Conservation (phyloP, 2,797 vertebrate species). For the Limosa lapponica region DNA sequence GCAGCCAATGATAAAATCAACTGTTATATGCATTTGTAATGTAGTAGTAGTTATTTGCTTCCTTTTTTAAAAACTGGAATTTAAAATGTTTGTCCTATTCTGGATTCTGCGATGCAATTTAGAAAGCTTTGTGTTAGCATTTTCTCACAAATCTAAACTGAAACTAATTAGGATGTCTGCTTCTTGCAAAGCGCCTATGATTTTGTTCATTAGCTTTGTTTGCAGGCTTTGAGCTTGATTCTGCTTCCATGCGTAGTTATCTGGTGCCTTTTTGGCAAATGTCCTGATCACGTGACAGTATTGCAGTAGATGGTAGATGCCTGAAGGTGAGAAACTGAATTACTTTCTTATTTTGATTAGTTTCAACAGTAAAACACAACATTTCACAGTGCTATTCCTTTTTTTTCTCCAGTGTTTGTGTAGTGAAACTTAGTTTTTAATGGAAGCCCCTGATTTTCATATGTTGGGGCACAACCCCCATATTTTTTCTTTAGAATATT, state of each 20-base stretch:
- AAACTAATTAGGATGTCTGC: not conserved
- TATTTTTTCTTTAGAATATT: not conserved
- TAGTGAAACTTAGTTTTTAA: not conserved
- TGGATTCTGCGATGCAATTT: not conserved
- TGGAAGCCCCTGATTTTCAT: not conserved
- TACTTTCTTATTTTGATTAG: not conserved
- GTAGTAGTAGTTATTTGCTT: not conserved
- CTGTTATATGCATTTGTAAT: not conserved
- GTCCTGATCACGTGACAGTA: not conserved
- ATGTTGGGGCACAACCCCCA: accelerated
- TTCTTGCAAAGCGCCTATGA: not conserved
- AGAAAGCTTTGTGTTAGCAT: not conserved
- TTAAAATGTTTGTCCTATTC: not conserved
- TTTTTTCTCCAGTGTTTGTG: not conserved
- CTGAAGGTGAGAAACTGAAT: not conserved
- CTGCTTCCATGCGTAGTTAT: not conserved
- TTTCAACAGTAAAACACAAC: not conserved
- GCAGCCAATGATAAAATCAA: not conserved
- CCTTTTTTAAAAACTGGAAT: not conserved
- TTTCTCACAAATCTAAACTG: not conserved
- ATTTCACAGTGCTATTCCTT: not conserved
- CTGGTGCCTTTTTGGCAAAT: not conserved
- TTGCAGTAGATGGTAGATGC: not conserved
- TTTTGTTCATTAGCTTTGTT: not conserved
- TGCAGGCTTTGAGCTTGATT: not conserved